phyloP scores from a whole-genome alignment of 2,797 vertebrate species.

The Premnoplex brunnescens region DNA sequence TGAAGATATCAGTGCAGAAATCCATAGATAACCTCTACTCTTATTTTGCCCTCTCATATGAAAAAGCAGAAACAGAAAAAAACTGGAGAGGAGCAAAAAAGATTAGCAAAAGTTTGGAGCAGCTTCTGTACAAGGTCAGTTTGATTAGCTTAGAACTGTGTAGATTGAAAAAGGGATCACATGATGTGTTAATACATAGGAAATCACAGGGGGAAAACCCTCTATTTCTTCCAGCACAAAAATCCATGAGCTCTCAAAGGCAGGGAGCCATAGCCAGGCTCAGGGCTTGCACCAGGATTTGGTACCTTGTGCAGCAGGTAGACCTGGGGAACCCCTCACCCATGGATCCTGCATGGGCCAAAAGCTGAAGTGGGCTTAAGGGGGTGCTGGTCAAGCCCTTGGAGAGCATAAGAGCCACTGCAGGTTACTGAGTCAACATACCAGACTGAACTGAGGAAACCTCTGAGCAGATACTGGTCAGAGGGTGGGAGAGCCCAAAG shows the following conservation, averaged over 20 bases:
- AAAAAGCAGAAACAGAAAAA: background rate
- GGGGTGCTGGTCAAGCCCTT: background rate
- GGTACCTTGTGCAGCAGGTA: background rate
- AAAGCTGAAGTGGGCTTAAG: background rate
- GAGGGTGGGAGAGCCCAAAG: background rate
- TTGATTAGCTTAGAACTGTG: background rate
- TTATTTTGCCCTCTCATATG: background rate
- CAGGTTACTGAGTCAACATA: background rate
- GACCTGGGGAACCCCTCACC: background rate
- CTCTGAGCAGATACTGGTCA: background rate
- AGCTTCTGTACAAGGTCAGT: background rate
- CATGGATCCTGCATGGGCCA: accelerated
- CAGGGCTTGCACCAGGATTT: background rate
- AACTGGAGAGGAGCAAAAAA: background rate
- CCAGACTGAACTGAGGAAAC: background rate
- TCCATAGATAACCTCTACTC: background rate
- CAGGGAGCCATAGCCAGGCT: background rate
- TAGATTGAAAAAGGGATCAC: background rate
- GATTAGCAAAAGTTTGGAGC: background rate
- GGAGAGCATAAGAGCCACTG: accelerated
- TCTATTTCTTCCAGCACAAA: background rate
- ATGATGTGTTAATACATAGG: background rate
- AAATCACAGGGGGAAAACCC: background rate
- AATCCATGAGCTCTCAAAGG: background rate
- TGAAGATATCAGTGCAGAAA: background rate